Percentiles rank a stretch among this genome's conserved stretches.
These are phyloP conservation scores for Poeciliopsis turrubarensis DNA, from an alignment of 2,113 vertebrate species.

Conservation along the genomic window DNA sequence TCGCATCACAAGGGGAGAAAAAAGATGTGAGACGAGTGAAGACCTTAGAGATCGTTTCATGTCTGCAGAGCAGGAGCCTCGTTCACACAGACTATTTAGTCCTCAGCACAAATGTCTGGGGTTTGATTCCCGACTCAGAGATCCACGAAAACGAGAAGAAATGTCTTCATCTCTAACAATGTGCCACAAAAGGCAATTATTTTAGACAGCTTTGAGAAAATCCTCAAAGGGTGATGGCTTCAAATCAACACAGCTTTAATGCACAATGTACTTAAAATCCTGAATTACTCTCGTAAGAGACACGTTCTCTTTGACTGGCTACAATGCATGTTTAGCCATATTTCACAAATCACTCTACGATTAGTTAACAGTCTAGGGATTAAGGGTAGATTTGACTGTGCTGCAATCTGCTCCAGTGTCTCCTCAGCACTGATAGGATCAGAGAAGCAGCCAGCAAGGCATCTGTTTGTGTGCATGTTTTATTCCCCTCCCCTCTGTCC, in stretches of 20 bases:
- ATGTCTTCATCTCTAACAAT: neutral
- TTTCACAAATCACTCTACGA: slow-evolving; percentile 71
- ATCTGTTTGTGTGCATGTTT: slow-evolving; percentile 67
- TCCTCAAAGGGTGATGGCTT: neutral
- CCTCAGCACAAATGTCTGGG: too few relatives aligned
- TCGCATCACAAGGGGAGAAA: too few relatives aligned
- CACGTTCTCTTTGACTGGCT: slow-evolving; percentile 43
- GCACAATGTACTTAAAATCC: slow-evolving; percentile 1
- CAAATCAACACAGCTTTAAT: neutral
- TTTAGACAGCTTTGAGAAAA: neutral
- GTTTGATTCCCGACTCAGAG: too few relatives aligned
- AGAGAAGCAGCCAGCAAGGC: slow-evolving; percentile 50
- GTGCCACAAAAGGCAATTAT: neutral
- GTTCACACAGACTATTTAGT: too few relatives aligned
- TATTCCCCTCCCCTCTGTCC: slow-evolving; percentile 33
- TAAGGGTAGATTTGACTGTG: slow-evolving; percentile 72
- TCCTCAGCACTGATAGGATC: slow-evolving; percentile 72
- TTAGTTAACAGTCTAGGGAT: slow-evolving; percentile 78
- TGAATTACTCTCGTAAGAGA: slow-evolving; percentile 33
- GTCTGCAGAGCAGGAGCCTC: too few relatives aligned
- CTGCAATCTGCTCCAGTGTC: slow-evolving; percentile 71
- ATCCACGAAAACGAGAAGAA: neutral
- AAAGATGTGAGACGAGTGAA: too few relatives aligned
- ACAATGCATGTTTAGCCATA: slow-evolving; percentile 63
- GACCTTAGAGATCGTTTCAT: too few relatives aligned